Evolutionary conservation across 2,888 invertebrate genomes (phyloP), one percentile per base, ranked within the genome.

Genomic region (Campopleginae sp.): DNA sequence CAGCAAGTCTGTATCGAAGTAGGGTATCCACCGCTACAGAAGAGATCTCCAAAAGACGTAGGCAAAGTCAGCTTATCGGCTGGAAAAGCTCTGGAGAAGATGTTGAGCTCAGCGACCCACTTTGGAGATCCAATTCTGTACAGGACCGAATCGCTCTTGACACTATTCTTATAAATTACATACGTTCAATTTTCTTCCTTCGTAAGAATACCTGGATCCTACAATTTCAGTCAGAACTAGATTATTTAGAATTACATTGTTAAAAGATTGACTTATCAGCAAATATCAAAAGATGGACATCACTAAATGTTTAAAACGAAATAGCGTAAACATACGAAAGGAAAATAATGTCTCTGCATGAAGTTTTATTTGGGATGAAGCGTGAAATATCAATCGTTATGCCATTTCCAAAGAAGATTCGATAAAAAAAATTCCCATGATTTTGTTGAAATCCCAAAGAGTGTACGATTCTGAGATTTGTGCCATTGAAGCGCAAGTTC

Each of bases 31-130:
- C 23, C 44, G 27, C 70, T 79, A 42, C 10, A 68, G 51, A 44
- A 33, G 46, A 74, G 65, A 54, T 33, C 33, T 48, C 33, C 19
- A 68, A 75, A 66, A 58, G 58, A 46, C 12, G 27, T 27, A n/a
- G 51, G 33, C 17, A 63, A 70, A 80, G 74, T 80, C 63, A 76
- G 80, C 75, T 80, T 80, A 76, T 84, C 75, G 70, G 51, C 70
- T 17, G 58, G 33, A 66, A 58, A 31, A 76, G 51, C 75, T 75
- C 51, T 17, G 61, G 6, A 48, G 65, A 75, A 76, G 65, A 76
- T 71, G 68, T 79, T 31, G 44, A 74, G 48, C 70, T 76, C 48
- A 33, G 66, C 44, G 23, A 42, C 75, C 46, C 31, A 51, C 48
- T 63, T 46, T 44, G 23, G 31, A 54, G 19, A 61, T 33, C 48